A percentile compares a stretch with the other conserved stretches of the same genome.
phyloP scores from a whole-genome alignment of 2,113 vertebrate genomes.

The Eubucco bourcierii region DNA sequence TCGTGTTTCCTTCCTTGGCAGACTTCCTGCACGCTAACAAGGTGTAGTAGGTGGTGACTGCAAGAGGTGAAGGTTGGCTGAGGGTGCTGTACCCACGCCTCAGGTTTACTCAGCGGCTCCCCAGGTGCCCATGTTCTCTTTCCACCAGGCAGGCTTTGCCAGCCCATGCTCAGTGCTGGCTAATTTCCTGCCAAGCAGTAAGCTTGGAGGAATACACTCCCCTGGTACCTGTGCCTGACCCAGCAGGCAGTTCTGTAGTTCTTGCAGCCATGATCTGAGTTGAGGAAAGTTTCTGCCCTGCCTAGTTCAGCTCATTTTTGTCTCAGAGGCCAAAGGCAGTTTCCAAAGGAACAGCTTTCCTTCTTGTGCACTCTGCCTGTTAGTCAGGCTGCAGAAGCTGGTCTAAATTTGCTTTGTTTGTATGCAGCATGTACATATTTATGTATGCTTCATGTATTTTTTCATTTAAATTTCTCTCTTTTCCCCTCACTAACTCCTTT shows the following conservation, averaged over 20 bases:
- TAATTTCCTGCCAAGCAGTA: constrained; percentile 31
- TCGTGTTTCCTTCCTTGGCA: background rate
- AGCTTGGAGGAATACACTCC: constrained; percentile 13
- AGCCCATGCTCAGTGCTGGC: background rate
- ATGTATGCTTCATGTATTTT: background rate
- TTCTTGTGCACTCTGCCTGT: background rate
- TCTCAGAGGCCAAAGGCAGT: background rate
- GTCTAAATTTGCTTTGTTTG: constrained; percentile 42
- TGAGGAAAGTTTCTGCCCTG: constrained; percentile 10
- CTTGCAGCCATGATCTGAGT: background rate
- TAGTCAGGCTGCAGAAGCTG: background rate
- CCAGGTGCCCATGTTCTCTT: background rate
- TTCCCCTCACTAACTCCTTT: constrained; percentile 40
- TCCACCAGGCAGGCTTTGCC: constrained; percentile 13
- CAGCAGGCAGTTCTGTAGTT: background rate
- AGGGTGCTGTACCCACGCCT: background rate
- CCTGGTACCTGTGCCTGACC: constrained; percentile 21
- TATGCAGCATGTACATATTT: constrained; percentile 40
- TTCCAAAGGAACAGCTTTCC: background rate
- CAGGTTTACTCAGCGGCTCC: constrained; percentile 8
- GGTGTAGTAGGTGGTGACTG: background rate
- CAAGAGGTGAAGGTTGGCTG: constrained; percentile 10
- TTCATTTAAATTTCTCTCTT: constrained; percentile 50
- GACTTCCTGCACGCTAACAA: background rate
- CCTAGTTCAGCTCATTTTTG: background rate